These are phyloP conservation scores for Cryptus viduatorius DNA, from an alignment of 2,888 invertebrate species.

Conservation along the genomic window DNA sequence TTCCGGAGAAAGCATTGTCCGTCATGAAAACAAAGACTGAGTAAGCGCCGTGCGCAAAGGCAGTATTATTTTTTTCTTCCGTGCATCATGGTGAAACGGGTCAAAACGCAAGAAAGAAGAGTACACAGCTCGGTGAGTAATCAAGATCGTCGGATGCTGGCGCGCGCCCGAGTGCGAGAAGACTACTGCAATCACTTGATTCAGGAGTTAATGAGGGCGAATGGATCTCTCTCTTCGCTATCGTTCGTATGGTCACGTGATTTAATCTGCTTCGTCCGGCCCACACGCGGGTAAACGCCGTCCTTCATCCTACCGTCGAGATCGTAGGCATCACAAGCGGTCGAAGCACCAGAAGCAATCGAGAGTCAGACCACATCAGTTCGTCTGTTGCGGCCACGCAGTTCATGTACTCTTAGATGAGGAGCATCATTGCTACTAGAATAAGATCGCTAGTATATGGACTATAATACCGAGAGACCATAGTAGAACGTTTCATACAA, in stretches of 20 bases:
- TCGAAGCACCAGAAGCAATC: conserved; percentile 59
- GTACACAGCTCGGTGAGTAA: conserved; percentile 4
- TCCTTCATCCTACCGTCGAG: conserved; percentile 59
- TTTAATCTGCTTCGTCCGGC: conserved; percentile 68
- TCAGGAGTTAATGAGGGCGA: conserved; percentile 66
- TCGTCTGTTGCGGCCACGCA: conserved; percentile 33
- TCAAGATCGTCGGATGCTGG: conserved; percentile 26
- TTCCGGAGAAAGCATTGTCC: too few relatives aligned
- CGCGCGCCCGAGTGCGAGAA: conserved; percentile 47
- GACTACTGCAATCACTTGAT: conserved; percentile 56
- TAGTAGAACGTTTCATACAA: conserved; percentile 8
- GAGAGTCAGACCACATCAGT: conserved; percentile 50
- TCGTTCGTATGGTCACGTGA: conserved; percentile 66
- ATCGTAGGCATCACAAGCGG: conserved; percentile 44
- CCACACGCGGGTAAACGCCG: conserved; percentile 65
- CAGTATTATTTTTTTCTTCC: too few relatives aligned
- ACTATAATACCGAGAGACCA: neutral
- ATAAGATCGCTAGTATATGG: neutral
- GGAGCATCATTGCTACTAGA: conserved; percentile 47
- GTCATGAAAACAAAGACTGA: too few relatives aligned
- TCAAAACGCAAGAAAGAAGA: conserved; percentile 1
- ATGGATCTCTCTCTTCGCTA: conserved; percentile 64
- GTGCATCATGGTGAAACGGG: neutral
- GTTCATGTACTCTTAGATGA: conserved; percentile 36
- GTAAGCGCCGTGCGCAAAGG: too few relatives aligned